These are phyloP conservation scores for Ochlodes sylvanus DNA, from an alignment of 2,888 invertebrate genomes.

Conservation along the genomic window DNA sequence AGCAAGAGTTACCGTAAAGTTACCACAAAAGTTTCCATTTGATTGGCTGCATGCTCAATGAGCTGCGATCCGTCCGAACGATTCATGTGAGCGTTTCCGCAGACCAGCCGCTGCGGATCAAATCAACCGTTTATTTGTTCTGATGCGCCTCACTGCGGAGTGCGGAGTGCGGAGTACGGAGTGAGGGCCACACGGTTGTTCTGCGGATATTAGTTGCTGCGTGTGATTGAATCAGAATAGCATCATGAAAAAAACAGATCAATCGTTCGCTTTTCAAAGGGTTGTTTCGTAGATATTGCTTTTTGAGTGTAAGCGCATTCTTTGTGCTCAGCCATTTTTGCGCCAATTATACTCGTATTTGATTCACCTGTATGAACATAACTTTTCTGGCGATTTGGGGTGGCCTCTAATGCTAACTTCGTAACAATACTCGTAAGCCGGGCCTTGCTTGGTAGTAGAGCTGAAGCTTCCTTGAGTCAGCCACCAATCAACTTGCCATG, in stretches of 20 bases:
- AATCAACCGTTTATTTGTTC: constrained; percentile 74
- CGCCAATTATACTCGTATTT: too few relatives aligned
- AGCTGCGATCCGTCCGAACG: constrained; percentile 13
- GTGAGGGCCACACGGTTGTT: constrained; percentile 42
- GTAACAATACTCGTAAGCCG: too few relatives aligned
- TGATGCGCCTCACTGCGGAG: constrained; percentile 8
- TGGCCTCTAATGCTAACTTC: too few relatives aligned
- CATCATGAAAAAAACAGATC: constrained; percentile 40
- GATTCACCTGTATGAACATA: too few relatives aligned
- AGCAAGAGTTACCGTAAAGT: too few relatives aligned
- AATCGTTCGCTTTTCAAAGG: constrained; percentile 22
- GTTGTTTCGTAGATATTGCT: not conserved
- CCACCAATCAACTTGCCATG: too few relatives aligned
- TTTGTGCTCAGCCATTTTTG: not conserved
- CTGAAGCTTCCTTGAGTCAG: too few relatives aligned
- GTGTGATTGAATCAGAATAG: constrained; percentile 48
- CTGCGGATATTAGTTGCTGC: constrained; percentile 47
- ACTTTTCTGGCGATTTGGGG: too few relatives aligned
- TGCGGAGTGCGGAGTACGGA: constrained; percentile 2
- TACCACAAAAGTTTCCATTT: constrained; percentile 24
- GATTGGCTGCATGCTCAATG: constrained; percentile 20
- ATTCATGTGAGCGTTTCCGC: constrained; percentile 35
- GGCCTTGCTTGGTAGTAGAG: too few relatives aligned
- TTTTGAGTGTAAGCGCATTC: not conserved
- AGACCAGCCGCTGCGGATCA: constrained; percentile 51